Percentiles rank a stretch among this genome's conserved stretches.
phyloP scores from a whole-genome alignment of 2,888 invertebrate genomes.

The Drosophila paucipuncta region DNA sequence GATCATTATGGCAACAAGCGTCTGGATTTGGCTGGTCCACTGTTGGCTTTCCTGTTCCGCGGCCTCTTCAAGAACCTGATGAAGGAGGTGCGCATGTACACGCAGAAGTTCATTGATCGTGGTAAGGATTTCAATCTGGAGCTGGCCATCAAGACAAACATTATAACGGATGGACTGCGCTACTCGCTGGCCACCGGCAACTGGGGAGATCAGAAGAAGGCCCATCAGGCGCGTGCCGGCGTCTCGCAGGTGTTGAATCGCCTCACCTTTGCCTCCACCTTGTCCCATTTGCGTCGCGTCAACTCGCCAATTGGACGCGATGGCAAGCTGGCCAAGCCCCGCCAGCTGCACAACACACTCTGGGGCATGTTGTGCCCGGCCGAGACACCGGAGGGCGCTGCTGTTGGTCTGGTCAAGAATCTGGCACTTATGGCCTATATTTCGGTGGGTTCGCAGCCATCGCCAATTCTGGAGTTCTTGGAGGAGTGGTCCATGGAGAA shows the following conservation, averaged over 20 bases:
- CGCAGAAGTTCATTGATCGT: constrained; percentile 99
- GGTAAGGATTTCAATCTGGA: constrained; percentile 99
- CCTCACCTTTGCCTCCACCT: constrained; percentile 98
- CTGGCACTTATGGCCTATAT: constrained; percentile 99
- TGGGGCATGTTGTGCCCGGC: constrained; percentile 99
- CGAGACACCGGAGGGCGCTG: constrained; percentile 99
- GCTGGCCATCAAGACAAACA: constrained; percentile 94
- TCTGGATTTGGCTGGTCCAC: constrained; percentile 98
- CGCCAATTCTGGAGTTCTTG: constrained; percentile 99
- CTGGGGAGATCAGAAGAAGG: constrained; percentile 99
- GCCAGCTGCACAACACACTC: constrained; percentile 99
- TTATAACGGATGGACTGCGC: constrained; percentile 98
- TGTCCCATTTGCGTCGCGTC: constrained; percentile 98
- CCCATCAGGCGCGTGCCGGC: constrained; percentile 92
- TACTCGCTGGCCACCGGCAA: constrained; percentile 99
- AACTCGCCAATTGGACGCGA: constrained; percentile 99
- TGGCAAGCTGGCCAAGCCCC: constrained; percentile 99
- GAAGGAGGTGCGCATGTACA: constrained; percentile 99
- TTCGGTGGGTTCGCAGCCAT: constrained; percentile 99
- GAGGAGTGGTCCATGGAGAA: constrained; percentile 99
- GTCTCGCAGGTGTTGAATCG: constrained; percentile 96
- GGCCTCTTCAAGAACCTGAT: constrained; percentile 97
- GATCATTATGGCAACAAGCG: constrained; percentile 99
- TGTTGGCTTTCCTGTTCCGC: constrained; percentile 98
- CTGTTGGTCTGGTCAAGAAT: constrained; percentile 99